A percentile compares a stretch with the other conserved stretches of the same genome.
phyloP scores from a whole-genome alignment of 2,113 vertebrate species.

The Papio anubis region DNA sequence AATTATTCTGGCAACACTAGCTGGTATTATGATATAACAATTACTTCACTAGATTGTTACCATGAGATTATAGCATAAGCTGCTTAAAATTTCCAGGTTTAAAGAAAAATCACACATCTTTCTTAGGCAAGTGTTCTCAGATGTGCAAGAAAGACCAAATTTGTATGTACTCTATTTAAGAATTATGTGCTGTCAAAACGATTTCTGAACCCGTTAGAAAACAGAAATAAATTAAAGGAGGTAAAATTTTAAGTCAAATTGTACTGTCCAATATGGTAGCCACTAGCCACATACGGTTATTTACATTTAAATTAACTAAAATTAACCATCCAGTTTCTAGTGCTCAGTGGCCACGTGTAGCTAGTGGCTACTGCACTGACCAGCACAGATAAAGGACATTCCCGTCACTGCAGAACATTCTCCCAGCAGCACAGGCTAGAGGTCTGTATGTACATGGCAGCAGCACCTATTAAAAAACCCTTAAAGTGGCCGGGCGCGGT shows the following conservation, averaged over 20 bases:
- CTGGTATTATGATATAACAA: not conserved
- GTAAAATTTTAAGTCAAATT: not conserved
- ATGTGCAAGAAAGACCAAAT: not conserved
- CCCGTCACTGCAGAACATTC: not conserved
- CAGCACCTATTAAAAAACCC: not conserved
- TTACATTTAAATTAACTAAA: conserved; percentile 7
- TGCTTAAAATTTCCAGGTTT: not conserved
- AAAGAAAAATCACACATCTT: not conserved
- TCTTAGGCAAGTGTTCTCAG: not conserved
- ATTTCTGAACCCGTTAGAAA: not conserved
- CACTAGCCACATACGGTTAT: not conserved
- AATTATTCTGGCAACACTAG: too few relatives aligned
- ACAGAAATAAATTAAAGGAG: not conserved
- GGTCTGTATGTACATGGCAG: not conserved
- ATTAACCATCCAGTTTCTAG: not conserved
- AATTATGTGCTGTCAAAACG: not conserved
- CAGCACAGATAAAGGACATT: rapidly evolving
- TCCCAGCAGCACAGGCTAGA: not conserved
- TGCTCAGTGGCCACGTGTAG: not conserved
- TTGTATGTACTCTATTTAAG: not conserved
- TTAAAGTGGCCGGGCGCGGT: not conserved
- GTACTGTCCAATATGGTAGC: not conserved
- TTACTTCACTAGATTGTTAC: not conserved
- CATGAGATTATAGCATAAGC: not conserved
- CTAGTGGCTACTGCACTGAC: not conserved